Percentiles rank a stretch among this genome's conserved stretches.
phyloP scores from a whole-genome alignment of 2,888 invertebrate genomes.

The Tenthredo amoena region DNA sequence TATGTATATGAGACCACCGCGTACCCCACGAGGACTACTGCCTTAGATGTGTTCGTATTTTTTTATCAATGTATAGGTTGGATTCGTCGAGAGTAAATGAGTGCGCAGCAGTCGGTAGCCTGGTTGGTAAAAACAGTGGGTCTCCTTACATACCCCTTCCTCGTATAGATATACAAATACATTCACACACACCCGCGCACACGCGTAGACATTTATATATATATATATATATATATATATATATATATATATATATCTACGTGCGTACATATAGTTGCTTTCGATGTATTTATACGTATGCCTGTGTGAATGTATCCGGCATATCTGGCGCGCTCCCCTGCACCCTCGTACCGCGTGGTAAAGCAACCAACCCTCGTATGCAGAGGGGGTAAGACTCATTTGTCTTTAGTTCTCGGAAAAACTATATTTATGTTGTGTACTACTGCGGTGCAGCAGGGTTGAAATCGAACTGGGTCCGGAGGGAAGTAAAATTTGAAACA shows the following conservation, averaged over 20 bases:
- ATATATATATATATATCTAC: too few relatives aligned
- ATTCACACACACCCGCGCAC: not conserved
- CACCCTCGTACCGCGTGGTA: not conserved
- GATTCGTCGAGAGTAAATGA: slow-evolving; percentile 69
- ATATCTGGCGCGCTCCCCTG: slow-evolving; percentile 6
- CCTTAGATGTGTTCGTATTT: not conserved
- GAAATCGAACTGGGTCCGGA: not conserved
- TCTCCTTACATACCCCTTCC: slow-evolving; percentile 69
- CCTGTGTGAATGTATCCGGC: slow-evolving; percentile 11
- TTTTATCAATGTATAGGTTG: slow-evolving; percentile 21
- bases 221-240: not conserved
- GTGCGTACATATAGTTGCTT: not conserved
- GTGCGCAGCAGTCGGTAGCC: slow-evolving; percentile 68
- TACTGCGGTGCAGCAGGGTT: not conserved
- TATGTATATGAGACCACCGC: slow-evolving; percentile 35
- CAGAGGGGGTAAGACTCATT: slow-evolving; percentile 45
- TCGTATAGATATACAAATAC: not conserved
- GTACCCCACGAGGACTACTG: slow-evolving; percentile 9
- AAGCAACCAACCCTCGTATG: slow-evolving; percentile 18
- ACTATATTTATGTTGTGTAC: slow-evolving; percentile 2
- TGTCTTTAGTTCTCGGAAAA: slow-evolving; percentile 36
- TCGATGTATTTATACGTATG: not conserved
- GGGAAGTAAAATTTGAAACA: slow-evolving; percentile 12
- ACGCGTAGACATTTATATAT: not conserved
- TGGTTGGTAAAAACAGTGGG: slow-evolving; percentile 71